Evolutionary conservation across 1,140 invertebrate genomes (phyloP).

Genomic region (Globodera ellingtonae): DNA sequence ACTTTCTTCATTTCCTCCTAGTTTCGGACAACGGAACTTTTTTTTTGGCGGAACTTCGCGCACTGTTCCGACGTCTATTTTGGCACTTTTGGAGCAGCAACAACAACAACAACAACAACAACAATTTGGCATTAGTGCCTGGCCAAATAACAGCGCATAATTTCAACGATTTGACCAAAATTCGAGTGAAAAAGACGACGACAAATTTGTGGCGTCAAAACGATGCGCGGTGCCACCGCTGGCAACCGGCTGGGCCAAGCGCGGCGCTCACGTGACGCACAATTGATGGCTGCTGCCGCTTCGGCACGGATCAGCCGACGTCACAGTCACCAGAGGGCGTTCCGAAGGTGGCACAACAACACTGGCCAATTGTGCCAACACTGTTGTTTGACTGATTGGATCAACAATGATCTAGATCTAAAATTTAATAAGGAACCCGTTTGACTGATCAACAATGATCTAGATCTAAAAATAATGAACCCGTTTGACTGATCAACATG

Average conservation of each 20-base stretch:
- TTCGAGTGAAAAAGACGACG: neutral
- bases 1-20: neutral
- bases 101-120: neutral
- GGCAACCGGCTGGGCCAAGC: conserved; percentile 24
- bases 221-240: conserved; percentile 16
- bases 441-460: too few species aligned
- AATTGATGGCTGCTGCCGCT: conserved; percentile 13
- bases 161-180: neutral
- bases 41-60: neutral
- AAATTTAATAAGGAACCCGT: too few species aligned
- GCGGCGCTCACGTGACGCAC: conserved; percentile 17
- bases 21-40: too few species aligned
- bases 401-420: too few species aligned
- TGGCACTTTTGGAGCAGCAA: neutral
- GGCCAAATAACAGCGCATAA: too few species aligned
- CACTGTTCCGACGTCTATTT: neutral
- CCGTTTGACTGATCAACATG: too few species aligned
- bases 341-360: conserved; percentile 7
- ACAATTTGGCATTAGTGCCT: neutral
- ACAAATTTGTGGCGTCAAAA: neutral
- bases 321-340: conserved; percentile 21
- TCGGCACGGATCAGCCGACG: conserved; percentile 21
- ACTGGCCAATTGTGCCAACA: too few species aligned
- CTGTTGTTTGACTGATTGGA: too few species aligned
- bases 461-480: too few species aligned